These are phyloP conservation scores for Ascidia mentula DNA, from an alignment of 23 tunicate genomes.

Conservation along the genomic window DNA sequence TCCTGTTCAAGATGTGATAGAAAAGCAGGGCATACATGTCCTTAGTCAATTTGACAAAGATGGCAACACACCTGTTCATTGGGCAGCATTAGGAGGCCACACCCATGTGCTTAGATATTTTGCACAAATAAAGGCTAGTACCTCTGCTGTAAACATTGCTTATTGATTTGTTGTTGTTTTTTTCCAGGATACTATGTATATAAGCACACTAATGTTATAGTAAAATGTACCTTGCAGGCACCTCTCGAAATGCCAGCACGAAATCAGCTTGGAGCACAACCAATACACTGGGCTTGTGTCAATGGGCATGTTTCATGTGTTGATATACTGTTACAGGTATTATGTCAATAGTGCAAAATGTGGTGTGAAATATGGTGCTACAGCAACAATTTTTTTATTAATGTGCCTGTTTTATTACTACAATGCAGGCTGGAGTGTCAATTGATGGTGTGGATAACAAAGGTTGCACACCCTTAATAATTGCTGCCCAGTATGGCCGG, in stretches of 20 bases:
- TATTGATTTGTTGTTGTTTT: not conserved
- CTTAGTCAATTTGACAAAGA: conserved; percentile 81
- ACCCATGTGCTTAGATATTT: conserved; percentile 93
- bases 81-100: conserved; percentile 99
- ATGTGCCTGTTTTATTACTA: not conserved
- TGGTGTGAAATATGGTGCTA: not conserved
- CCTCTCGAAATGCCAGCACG: conserved; percentile 84
- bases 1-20: conserved; percentile 92
- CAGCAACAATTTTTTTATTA: not conserved
- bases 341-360: not conserved
- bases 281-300: conserved; percentile 99
- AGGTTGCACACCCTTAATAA: conserved; percentile 97
- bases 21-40: conserved; percentile 67
- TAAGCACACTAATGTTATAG: not conserved
- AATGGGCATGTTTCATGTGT: conserved; percentile 88
- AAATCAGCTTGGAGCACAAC: conserved; percentile 91
- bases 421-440: conserved; percentile 79
- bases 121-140: conserved; percentile 70
- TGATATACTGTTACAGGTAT: conserved; percentile 83
- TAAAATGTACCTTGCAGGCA: conserved; percentile 33
- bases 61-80: conserved; percentile 98
- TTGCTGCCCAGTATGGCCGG: conserved; percentile 97
- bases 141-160: not conserved
- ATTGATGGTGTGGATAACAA: conserved; percentile 98
- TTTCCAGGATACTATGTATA: not conserved